phyloP scores from a whole-genome alignment of 2,113 vertebrate genomes.

The Tauraco erythrolophus region DNA sequence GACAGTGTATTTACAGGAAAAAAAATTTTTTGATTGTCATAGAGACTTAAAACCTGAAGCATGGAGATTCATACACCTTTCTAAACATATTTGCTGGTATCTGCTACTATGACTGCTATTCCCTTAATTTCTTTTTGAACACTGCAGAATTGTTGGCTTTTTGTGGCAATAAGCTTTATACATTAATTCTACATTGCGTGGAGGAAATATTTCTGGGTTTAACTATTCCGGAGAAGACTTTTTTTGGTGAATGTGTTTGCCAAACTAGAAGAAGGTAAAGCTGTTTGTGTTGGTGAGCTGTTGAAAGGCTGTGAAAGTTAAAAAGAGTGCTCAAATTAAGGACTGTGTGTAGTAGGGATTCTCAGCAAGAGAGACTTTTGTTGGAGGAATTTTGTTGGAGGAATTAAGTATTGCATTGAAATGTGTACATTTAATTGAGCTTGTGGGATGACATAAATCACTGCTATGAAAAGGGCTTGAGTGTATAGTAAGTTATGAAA shows the following conservation, averaged over 20 bases:
- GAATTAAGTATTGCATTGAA: background rate
- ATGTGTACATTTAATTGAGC: background rate
- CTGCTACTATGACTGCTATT: background rate
- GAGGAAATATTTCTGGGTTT: background rate
- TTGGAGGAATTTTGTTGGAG: background rate
- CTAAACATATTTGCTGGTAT: background rate
- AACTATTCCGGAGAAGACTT: background rate
- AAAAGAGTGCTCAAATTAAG: background rate
- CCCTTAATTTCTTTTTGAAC: background rate
- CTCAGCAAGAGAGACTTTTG: background rate
- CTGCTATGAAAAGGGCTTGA: background rate
- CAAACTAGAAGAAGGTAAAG: background rate
- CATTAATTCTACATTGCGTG: background rate
- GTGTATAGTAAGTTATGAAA: background rate
- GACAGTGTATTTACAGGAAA: background rate
- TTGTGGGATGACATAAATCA: background rate
- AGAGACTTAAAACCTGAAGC: background rate
- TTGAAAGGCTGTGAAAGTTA: background rate
- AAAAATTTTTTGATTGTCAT: background rate
- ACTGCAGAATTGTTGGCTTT: background rate
- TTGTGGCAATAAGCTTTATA: background rate
- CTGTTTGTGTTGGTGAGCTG: background rate
- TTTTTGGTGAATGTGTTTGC: background rate
- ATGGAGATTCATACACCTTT: background rate
- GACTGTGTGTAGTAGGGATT: background rate